A percentile compares a stretch with the other conserved stretches of the same genome.
phyloP scores from a whole-genome alignment of 2,113 vertebrate genomes.

The Istiophorus platypterus region DNA sequence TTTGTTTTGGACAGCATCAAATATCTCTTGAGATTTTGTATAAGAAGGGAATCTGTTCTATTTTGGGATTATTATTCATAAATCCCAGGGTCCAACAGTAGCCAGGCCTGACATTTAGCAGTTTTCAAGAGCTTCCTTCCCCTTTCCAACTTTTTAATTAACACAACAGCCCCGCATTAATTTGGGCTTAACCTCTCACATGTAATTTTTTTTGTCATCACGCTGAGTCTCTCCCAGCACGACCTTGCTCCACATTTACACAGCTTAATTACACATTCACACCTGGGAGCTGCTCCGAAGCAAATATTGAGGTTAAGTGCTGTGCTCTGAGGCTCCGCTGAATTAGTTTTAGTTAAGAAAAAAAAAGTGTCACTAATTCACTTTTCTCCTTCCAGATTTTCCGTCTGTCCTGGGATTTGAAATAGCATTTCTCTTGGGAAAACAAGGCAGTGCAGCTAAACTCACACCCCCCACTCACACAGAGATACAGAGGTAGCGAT shows the following conservation, averaged over 20 bases:
- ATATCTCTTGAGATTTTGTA: neutral
- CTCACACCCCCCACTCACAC: neutral
- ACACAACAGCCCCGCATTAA: constrained; percentile 39
- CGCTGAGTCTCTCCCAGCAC: constrained; percentile 26
- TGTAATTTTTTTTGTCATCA: constrained; percentile 36
- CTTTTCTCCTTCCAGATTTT: constrained; percentile 2
- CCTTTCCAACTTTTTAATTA: constrained; percentile 45
- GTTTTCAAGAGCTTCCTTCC: constrained; percentile 2
- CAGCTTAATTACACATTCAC: constrained; percentile 62
- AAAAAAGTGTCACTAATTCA: constrained; percentile 7
- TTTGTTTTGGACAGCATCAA: neutral
- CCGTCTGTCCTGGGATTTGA: neutral
- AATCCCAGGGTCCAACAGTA: neutral
- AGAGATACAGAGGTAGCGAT: neutral
- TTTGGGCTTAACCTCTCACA: constrained; percentile 35
- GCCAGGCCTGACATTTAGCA: constrained; percentile 16
- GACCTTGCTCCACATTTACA: constrained; percentile 50
- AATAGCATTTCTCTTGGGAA: neutral
- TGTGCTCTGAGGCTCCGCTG: neutral
- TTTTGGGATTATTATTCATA: neutral
- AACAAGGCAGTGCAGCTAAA: neutral
- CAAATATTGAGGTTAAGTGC: constrained; percentile 45
- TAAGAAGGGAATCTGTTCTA: too few relatives aligned
- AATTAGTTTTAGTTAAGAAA: constrained; percentile 16
- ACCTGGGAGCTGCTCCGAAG: constrained; percentile 57